Base-by-base conservation (phyloP, 2,797 vertebrate genomes). In the Acipenser transmontanus region DNA sequence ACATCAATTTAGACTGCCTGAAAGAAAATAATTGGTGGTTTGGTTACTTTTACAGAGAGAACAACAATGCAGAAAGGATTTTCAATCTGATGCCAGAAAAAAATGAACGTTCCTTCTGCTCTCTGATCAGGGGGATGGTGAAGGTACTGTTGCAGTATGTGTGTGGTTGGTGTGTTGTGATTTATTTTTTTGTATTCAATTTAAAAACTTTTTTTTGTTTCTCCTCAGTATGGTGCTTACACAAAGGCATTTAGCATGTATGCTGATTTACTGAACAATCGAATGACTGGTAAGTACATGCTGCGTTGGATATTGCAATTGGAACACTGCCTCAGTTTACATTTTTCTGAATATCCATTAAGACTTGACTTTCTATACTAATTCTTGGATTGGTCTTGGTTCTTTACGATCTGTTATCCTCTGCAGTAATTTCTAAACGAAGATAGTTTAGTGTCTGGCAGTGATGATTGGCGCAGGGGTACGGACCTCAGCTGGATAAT, bases 41-140 rank as follows among this genome's bases (percentile, higher is more conserved):
- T 59, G 1, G 13, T 9, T 1, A 8, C 1, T 51, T 49, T 14
- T 71, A 50, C 69, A 95, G 85, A 76, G 80, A 91, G 52, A 83
- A 91, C 76, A 95, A 92, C 84, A 93, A 91, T 1, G 95, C 95
- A 7, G 94, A 98, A 76, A 89, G 97, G 70, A 92, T 99, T 78
- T 99, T 99, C 67, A 88, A 88, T 66, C 76, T 94, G 59, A 92
- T 99, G 87, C 88, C 94, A 0, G 94, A 98, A 76, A 92, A 77
- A 78, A 91, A 94, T 63, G 78, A 84, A 0, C 81, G 69, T 2
- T 94, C 94, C 7, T 97, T 93, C 72, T 91, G 93, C 17, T 86
- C 95, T 0, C 80, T 99, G 82, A 97, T 99, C 80, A 84, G 88
- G 71, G 97, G 97, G 65, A 96, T 95, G 95, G 94, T 94, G 71